phyloP scores from a whole-genome alignment of 2,113 vertebrate species.

The Emydura subglobosa region DNA sequence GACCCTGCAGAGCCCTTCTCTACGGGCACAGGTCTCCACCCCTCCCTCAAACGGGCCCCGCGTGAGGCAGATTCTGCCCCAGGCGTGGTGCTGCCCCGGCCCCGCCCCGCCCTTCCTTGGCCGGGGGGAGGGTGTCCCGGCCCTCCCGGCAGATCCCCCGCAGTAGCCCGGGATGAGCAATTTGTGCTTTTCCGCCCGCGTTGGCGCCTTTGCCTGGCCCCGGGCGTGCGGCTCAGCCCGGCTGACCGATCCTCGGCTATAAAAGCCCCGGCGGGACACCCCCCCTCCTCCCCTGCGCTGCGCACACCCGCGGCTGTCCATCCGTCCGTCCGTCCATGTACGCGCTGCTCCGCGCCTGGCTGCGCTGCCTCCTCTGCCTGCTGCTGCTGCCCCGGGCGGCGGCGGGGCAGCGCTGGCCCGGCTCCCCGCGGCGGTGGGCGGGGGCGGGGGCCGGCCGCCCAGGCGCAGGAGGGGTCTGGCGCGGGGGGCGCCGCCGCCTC shows the following conservation, averaged over 20 bases:
- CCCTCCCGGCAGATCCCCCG: no score
- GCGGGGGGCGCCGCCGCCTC: background rate
- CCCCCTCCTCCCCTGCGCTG: background rate
- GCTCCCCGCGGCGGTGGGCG: background rate
- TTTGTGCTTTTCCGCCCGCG: no score
- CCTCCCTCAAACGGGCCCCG: no score
- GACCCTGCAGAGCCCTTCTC: background rate
- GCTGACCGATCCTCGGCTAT: no score
- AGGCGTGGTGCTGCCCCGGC: no score
- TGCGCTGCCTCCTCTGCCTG: no score
- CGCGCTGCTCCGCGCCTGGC: background rate
- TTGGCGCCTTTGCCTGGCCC: background rate
- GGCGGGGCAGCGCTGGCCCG: background rate
- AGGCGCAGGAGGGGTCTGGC: background rate
- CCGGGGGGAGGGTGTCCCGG: no score
- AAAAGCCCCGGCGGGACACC: background rate
- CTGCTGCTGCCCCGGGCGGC: background rate
- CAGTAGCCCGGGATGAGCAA: no score
- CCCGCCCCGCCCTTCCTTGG: background rate
- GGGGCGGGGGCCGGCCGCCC: background rate
- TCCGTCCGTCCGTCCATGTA: background rate
- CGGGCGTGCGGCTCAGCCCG: background rate
- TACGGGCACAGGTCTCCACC: no score
- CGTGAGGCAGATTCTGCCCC: no score
- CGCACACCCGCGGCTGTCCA: background rate